Base-by-base conservation (phyloP, 2,888 invertebrate species). In the Caenorhabditis sinica region DNA sequence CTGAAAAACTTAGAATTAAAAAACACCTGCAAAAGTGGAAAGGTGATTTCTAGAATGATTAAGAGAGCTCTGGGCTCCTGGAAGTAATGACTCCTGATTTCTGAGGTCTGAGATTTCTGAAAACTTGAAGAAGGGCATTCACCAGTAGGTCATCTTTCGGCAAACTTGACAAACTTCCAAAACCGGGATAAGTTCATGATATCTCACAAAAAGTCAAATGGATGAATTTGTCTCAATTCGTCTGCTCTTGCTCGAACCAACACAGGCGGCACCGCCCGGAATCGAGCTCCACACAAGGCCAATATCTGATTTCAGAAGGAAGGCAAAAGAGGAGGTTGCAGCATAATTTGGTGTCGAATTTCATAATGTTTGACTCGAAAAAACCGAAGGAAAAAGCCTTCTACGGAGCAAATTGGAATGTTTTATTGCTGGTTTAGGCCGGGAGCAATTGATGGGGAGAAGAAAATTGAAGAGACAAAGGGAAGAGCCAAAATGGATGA, bases 331-430 rank as follows among this genome's bases (percentile, higher is more conserved):
- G 53, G 72, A 81, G 58, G 68, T 56, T 51, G 80, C 49, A 60
- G 73, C 83, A 77, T 83, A 83, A 83, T 83, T 83, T 83, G 83
- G 77, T 77, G 43, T 83, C 69, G 83, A 73, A 72, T 83, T 83
- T 83, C 83, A 83, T 83, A 83, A 82, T 82, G 76, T 82, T 82
- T 82, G 80, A 80, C 80, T 80, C 80, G 72, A 72, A 45, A 66
- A 20, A 49, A 49, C n/a, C 1, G 11, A n/a, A 5, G 49, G 65
- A 56, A 43, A 43, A 60, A 53, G 53, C 68, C 36, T 53, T 28
- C 17, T 36, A 15, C 28, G 17, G 9, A 33, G 60, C 72, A 66
- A 80, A 80, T 80, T 80, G 80, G 80, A 80, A 80, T 80, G 80
- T 80, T 80, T 80, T 80, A 80, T 80, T 72, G 80, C 80, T 72